Conservation (phyloP, 1,140 invertebrate genomes). For the Macrobrachium rosenbergii region DNA sequence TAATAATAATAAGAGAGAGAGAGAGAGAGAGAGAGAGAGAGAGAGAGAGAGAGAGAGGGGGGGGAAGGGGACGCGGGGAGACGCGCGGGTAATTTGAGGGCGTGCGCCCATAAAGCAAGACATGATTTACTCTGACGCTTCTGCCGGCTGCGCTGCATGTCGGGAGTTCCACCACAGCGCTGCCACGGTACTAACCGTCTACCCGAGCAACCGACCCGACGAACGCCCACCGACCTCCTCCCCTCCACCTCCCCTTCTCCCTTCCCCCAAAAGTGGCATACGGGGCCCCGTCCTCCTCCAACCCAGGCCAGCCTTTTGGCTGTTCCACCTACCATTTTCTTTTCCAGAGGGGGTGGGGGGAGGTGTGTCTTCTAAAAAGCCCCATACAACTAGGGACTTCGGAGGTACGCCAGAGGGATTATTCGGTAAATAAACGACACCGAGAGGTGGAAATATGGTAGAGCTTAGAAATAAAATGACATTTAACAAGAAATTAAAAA, state of each 20-base stretch:
- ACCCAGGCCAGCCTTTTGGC: neutral
- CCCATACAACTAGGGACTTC: too few species aligned
- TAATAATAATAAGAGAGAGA: too few species aligned
- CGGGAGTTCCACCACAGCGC: slow-evolving; percentile 29
- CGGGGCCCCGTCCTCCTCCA: neutral
- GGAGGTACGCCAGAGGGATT: too few species aligned
- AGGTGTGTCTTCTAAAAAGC: too few species aligned
- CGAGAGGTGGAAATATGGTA: too few species aligned
- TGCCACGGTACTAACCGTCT: neutral
- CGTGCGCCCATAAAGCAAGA: slow-evolving; percentile 59
- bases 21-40: too few species aligned
- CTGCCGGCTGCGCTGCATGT: slow-evolving; percentile 55
- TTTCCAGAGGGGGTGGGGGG: too few species aligned
- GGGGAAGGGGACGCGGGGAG: slow-evolving; percentile 15
- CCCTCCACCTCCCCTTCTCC: neutral
- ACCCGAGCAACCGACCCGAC: slow-evolving; percentile 12
- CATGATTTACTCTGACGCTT: slow-evolving; percentile 61
- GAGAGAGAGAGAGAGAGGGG: neutral
- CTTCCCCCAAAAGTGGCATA: neutral
- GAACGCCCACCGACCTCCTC: neutral
- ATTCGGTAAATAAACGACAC: too few species aligned
- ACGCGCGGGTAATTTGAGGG: slow-evolving; percentile 57
- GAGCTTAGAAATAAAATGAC: too few species aligned
- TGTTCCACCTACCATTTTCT: neutral
- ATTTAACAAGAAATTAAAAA: too few species aligned